Evolutionary conservation across 2,888 invertebrate genomes (phyloP).

Genomic region (Amaurobius ferox): DNA sequence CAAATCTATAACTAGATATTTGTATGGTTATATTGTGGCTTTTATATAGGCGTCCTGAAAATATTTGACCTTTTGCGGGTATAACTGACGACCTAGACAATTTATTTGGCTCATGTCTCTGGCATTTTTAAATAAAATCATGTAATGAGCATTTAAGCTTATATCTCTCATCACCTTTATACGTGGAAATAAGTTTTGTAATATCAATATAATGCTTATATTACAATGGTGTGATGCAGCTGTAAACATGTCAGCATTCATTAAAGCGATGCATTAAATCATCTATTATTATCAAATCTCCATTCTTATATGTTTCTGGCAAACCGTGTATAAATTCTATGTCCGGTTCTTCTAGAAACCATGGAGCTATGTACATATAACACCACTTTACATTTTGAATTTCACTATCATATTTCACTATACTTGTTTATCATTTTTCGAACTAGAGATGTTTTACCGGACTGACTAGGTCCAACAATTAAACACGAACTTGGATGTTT

Average conservation of each 20-base stretch:
- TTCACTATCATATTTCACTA: background rate
- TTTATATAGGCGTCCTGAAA: conserved; percentile 67
- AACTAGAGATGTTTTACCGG: conserved; percentile 13
- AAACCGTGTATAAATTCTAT: conserved; percentile 36
- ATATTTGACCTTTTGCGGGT: conserved; percentile 26
- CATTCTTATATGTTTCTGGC: conserved; percentile 32
- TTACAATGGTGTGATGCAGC: conserved; percentile 34
- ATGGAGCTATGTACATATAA: conserved; percentile 15
- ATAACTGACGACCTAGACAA: conserved; percentile 35
- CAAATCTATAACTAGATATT: conserved; percentile 73
- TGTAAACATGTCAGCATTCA: conserved; percentile 28
- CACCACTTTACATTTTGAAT: conserved; percentile 42
- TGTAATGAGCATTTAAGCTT: conserved; percentile 41
- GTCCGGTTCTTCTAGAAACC: conserved; percentile 42
- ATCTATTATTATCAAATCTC: conserved; percentile 34
- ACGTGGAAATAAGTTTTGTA: conserved; percentile 40
- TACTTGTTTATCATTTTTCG: conserved; percentile 25
- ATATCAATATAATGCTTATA: conserved; percentile 36
- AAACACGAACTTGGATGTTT: conserved; percentile 25
- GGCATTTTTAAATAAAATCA: conserved; percentile 58
- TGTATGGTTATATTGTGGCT: conserved; percentile 62
- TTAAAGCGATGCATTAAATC: conserved; percentile 38
- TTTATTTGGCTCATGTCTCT: conserved; percentile 45
- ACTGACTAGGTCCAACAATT: conserved; percentile 6
- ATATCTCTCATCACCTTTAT: conserved; percentile 34